A percentile compares a stretch with the other conserved stretches of the same genome.
These are phyloP conservation scores for Periparus ater DNA, from an alignment of 2,797 vertebrate genomes.

Conservation along the genomic window DNA sequence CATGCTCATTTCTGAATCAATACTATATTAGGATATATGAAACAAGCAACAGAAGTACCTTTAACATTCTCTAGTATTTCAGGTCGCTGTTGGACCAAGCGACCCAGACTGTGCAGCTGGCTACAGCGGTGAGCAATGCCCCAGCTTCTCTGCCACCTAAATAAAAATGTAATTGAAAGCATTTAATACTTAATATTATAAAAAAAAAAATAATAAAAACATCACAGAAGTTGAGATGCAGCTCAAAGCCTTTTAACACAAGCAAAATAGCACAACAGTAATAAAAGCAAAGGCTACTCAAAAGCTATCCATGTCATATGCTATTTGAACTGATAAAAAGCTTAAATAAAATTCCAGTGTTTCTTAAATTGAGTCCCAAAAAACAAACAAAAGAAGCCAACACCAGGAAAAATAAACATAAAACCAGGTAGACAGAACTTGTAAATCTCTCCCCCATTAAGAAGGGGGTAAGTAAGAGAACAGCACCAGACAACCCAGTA, in stretches of 20 bases:
- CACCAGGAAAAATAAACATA: neutral
- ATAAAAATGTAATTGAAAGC: conserved; percentile 19
- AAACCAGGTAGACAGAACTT: neutral
- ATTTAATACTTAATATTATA: neutral
- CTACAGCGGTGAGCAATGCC: conserved; percentile 89
- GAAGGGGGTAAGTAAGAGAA: neutral
- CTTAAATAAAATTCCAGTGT: neutral
- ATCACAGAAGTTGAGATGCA: neutral
- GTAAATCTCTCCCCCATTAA: neutral
- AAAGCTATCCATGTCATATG: neutral
- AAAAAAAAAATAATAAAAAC: neutral
- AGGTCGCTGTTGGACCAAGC: conserved; percentile 88
- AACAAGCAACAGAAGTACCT: conserved; percentile 76
- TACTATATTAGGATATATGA: neutral
- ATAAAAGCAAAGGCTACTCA: neutral
- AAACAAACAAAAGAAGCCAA: neutral
- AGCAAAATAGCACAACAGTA: neutral
- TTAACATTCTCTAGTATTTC: conserved; percentile 84
- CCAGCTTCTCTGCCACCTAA: conserved; percentile 98
- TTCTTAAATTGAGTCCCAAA: neutral
- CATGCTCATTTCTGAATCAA: neutral
- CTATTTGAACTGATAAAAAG: neutral
- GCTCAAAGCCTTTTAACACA: neutral
- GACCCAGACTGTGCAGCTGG: conserved; percentile 91
- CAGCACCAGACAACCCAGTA: neutral